Percentiles rank a stretch among this genome's conserved stretches.
These are phyloP conservation scores for Misgurnus mizolepis DNA, from an alignment of 2,113 vertebrate species.

Conservation along the genomic window DNA sequence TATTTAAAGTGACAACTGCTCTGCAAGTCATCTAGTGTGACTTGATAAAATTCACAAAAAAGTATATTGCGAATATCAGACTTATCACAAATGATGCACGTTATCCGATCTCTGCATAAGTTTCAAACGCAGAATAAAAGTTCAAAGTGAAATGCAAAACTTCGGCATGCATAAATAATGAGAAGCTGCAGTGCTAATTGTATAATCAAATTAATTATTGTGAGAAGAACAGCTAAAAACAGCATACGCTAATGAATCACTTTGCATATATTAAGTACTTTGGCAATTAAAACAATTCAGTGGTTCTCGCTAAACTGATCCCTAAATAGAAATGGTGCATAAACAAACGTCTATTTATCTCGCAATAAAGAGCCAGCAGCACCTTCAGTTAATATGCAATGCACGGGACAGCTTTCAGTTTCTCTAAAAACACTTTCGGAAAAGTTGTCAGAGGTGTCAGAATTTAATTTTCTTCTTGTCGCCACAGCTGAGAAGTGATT, in stretches of 20 bases:
- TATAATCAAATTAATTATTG: conserved; percentile 60
- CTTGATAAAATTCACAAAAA: not conserved
- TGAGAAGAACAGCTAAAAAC: conserved; percentile 14
- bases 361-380: conserved; percentile 11
- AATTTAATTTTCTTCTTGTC: not conserved
- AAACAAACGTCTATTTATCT: conserved; percentile 40
- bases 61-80: not conserved
- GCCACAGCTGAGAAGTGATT: not conserved
- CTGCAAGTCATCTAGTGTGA: not conserved
- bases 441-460: not conserved
- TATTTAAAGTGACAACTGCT: not conserved
- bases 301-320: conserved; percentile 44
- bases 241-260: conserved; percentile 44
- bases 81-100: conserved; percentile 8
- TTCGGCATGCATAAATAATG: conserved; percentile 62
- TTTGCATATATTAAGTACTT: conserved; percentile 52
- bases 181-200: conserved; percentile 63
- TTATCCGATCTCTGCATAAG: conserved; percentile 33
- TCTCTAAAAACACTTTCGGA: not conserved
- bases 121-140: conserved; percentile 56
- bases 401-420: not conserved
- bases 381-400: conserved; percentile 7
- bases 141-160: conserved; percentile 61
- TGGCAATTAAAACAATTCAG: conserved; percentile 65
- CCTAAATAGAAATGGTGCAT: conserved; percentile 42